A percentile compares a stretch with the other conserved stretches of the same genome.
Evolutionary conservation across 2,888 invertebrate species (phyloP).

Genomic region (Cryptus viduatorius): DNA sequence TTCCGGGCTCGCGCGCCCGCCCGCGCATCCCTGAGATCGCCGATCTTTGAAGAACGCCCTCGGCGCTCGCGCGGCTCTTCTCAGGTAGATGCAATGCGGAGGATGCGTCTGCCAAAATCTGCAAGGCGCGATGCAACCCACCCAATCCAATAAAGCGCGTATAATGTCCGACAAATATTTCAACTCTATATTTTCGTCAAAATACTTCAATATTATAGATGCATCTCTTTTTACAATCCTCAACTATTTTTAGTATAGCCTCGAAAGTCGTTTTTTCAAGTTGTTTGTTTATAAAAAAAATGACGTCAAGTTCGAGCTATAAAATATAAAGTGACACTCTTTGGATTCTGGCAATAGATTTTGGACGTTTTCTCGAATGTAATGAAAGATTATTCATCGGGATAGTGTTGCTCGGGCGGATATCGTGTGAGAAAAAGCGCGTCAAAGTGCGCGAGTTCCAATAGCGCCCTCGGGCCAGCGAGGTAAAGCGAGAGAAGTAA

Average conservation of each 20-base stretch:
- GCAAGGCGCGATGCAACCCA: background rate
- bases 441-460: slow-evolving; percentile 55
- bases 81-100: slow-evolving; percentile 16
- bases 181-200: too few relatives aligned
- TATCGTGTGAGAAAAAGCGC: slow-evolving; percentile 61
- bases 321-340: too few relatives aligned
- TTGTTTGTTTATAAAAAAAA: background rate
- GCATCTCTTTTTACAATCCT: too few relatives aligned
- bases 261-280: background rate
- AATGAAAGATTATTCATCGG: too few relatives aligned
- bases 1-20: slow-evolving; percentile 73
- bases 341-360: too few relatives aligned
- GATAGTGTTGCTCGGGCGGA: background rate
- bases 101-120: background rate
- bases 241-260: too few relatives aligned
- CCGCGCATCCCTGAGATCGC: slow-evolving; percentile 67
- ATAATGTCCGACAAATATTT: too few relatives aligned
- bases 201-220: too few relatives aligned
- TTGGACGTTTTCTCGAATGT: too few relatives aligned
- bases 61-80: slow-evolving; percentile 45
- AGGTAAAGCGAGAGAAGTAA: slow-evolving; percentile 33
- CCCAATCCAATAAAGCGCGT: background rate
- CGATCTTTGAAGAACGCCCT: slow-evolving; percentile 72
- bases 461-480: slow-evolving; percentile 43
- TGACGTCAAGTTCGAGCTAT: too few relatives aligned